Evolutionary conservation across 2,888 invertebrate genomes (phyloP).

Genomic region (Brenthis daphne): DNA sequence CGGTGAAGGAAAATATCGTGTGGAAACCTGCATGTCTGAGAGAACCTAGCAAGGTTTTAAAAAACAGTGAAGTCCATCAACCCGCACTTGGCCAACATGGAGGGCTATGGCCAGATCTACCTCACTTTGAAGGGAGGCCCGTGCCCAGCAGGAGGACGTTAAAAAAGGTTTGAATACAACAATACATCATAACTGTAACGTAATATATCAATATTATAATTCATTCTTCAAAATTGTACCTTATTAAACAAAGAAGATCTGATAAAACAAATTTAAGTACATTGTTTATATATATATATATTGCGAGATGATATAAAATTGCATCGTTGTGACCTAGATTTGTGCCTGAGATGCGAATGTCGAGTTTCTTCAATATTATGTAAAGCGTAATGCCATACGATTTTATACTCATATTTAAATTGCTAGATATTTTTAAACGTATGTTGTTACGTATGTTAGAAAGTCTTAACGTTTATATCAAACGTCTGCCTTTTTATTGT

Average conservation of each 20-base stretch:
- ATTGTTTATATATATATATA: constrained; percentile 21
- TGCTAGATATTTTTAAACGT: constrained; percentile 12
- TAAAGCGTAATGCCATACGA: constrained; percentile 27
- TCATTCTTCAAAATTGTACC: background rate
- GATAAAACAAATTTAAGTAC: constrained; percentile 11
- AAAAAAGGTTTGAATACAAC: too few relatives aligned
- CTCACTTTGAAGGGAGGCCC: too few relatives aligned
- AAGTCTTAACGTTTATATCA: background rate
- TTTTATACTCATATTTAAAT: constrained; percentile 27
- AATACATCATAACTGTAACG: too few relatives aligned
- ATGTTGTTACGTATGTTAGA: constrained; percentile 4
- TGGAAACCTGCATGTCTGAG: too few relatives aligned
- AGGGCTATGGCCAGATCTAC: too few relatives aligned
- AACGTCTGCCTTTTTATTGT: too few relatives aligned
- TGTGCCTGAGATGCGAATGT: constrained; percentile 29
- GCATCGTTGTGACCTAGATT: constrained; percentile 33
- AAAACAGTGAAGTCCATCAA: too few relatives aligned
- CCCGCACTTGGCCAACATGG: too few relatives aligned
- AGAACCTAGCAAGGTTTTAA: too few relatives aligned
- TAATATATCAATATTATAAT: too few relatives aligned
- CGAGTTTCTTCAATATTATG: constrained; percentile 36
- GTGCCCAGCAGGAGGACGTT: too few relatives aligned
- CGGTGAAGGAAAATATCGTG: too few relatives aligned
- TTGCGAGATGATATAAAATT: constrained; percentile 26
- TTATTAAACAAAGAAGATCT: background rate